These are phyloP conservation scores for Butastur rufipennis DNA, from an alignment of 2,113 vertebrate species.

Conservation along the genomic window DNA sequence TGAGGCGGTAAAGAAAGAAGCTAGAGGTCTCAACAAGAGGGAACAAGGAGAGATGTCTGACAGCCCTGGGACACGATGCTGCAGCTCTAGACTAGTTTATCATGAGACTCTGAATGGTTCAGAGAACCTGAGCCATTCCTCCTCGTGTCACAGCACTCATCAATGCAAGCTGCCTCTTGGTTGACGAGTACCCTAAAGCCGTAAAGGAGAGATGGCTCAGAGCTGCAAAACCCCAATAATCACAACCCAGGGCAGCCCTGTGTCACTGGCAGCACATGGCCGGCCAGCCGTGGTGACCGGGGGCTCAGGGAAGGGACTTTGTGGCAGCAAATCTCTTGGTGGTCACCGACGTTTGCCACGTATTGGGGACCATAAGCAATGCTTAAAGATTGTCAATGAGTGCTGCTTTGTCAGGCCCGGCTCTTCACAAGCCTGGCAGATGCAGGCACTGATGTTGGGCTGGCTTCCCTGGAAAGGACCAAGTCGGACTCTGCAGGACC, in stretches of 20 bases:
- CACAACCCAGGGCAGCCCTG: background rate
- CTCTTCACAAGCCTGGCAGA: background rate
- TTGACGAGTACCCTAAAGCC: background rate
- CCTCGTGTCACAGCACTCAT: background rate
- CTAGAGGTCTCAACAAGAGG: background rate
- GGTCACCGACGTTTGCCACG: background rate
- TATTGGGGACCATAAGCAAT: background rate
- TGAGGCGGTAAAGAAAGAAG: background rate
- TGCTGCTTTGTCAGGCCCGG: background rate
- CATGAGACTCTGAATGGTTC: background rate
- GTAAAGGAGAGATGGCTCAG: background rate
- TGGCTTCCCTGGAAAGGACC: background rate
- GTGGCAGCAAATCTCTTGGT: background rate
- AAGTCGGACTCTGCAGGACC: background rate
- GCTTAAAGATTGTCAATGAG: background rate
- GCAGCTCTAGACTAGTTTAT: background rate
- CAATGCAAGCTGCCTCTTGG: fast-evolving
- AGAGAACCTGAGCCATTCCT: background rate
- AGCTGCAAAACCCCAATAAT: background rate
- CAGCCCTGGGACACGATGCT: background rate
- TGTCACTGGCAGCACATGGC: background rate
- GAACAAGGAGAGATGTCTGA: background rate
- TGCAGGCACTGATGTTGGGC: background rate
- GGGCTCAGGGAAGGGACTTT: background rate
- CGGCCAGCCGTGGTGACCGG: fast-evolving